Percentiles rank a stretch among this genome's conserved stretches.
phyloP scores from a whole-genome alignment of 1,140 invertebrate species.

The Paraescarpia echinospica region DNA sequence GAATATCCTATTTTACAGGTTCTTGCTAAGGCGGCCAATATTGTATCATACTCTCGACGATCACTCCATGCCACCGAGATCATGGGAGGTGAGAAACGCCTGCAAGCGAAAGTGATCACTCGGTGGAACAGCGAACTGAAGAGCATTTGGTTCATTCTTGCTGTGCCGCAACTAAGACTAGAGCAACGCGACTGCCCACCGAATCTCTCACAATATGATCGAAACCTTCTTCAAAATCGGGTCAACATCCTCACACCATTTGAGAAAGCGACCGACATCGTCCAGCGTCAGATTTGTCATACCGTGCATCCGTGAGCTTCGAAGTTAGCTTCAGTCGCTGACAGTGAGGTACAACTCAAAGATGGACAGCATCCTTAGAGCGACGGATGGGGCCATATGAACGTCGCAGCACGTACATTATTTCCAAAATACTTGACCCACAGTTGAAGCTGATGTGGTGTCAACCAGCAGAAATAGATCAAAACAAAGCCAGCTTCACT shows the following conservation, averaged over 20 bases:
- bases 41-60: neutral
- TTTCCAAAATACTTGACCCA: neutral
- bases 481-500: neutral
- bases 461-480: neutral
- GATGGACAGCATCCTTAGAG: neutral
- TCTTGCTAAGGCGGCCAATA: slow-evolving; percentile 9
- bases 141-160: neutral
- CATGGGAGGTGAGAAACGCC: neutral
- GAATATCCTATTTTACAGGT: neutral
- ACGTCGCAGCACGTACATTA: too few relatives aligned
- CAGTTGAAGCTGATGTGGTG: neutral
- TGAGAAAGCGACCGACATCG: neutral
- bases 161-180: neutral
- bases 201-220: too few relatives aligned
- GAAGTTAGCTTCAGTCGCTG: neutral
- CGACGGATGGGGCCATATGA: neutral
- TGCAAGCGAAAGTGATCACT: neutral
- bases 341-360: neutral
- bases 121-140: neutral
- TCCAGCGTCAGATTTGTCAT: neutral
- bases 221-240: too few relatives aligned
- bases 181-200: neutral
- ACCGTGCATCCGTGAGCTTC: neutral
- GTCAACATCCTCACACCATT: neutral
- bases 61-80: neutral